Conservation (phyloP, 2,797 vertebrate genomes). For the Alcedo atthis region DNA sequence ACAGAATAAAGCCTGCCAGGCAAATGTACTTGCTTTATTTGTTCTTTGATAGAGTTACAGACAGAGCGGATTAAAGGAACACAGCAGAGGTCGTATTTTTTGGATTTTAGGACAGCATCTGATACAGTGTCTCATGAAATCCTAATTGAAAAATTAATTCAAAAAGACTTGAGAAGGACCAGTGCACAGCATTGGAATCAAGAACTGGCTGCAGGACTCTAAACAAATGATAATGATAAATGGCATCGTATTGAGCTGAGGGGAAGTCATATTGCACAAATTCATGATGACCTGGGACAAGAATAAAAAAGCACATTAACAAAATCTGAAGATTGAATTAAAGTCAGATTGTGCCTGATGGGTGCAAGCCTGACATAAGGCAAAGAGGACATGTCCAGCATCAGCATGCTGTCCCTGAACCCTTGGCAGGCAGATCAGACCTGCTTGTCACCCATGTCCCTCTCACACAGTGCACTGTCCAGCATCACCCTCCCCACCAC, state of each 20-base stretch:
- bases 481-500: neutral
- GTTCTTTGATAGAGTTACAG: slow-evolving; percentile 64
- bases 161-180: slow-evolving; percentile 64
- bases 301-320: neutral
- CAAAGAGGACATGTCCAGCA: neutral
- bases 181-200: neutral
- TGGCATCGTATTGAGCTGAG: slow-evolving; percentile 1
- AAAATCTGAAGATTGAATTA: neutral
- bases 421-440: neutral
- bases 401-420: neutral
- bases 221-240: slow-evolving; percentile 55
- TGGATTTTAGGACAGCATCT: slow-evolving; percentile 69
- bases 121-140: slow-evolving; percentile 61
- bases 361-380: neutral
- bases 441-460: rapidly evolving
- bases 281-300: slow-evolving; percentile 19
- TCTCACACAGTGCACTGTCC: rapidly evolving
- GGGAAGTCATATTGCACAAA: slow-evolving; percentile 1
- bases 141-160: slow-evolving; percentile 77
- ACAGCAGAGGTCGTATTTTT: slow-evolving; percentile 9
- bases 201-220: slow-evolving; percentile 38
- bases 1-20: slow-evolving; percentile 63
- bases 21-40: slow-evolving; percentile 73
- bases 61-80: slow-evolving; percentile 62
- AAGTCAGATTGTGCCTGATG: neutral